phyloP scores from a whole-genome alignment of 2,113 vertebrate genomes.

The Melanotaenia duboulayi region DNA sequence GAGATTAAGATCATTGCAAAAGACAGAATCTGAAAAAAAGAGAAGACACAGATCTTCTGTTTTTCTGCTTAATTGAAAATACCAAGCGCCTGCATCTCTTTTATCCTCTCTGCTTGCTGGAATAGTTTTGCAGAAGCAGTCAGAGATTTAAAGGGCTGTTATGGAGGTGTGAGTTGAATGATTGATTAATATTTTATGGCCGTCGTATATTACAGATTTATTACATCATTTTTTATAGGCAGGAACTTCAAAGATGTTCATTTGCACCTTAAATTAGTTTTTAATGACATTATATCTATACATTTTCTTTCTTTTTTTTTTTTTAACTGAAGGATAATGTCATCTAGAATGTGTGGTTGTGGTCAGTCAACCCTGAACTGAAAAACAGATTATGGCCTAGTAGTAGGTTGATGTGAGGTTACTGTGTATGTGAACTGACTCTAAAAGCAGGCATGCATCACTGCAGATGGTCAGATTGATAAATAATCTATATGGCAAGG shows the following conservation, averaged over 20 bases:
- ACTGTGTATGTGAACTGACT: conserved; percentile 76
- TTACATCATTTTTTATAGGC: conserved; percentile 24
- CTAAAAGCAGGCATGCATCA: conserved; percentile 69
- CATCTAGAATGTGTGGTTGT: conserved; percentile 52
- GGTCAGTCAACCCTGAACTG: conserved; percentile 64
- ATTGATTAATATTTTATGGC: conserved; percentile 59
- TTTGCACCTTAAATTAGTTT: conserved; percentile 32
- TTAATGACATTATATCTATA: conserved; percentile 21
- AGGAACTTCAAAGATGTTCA: conserved; percentile 33
- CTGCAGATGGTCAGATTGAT: conserved; percentile 75
- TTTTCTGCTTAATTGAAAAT: conserved; percentile 51
- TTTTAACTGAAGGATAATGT: conserved; percentile 23
- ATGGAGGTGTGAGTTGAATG: conserved; percentile 46
- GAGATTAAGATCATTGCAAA: conserved; percentile 66
- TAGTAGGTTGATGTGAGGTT: conserved; percentile 69
- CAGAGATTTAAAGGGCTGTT: conserved; percentile 43
- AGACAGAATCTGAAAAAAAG: conserved; percentile 33
- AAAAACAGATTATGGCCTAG: conserved; percentile 68
- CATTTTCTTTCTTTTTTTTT: background rate
- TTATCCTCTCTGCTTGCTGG: conserved; percentile 48
- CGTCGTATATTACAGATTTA: conserved; percentile 52
- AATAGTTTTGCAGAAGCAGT: conserved; percentile 40
- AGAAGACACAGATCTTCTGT: conserved; percentile 14
- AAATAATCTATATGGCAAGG: conserved; percentile 80
- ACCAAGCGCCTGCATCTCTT: conserved; percentile 32